Evolutionary conservation across 2,797 vertebrate species (phyloP).

Genomic region (Chrosomus eos): DNA sequence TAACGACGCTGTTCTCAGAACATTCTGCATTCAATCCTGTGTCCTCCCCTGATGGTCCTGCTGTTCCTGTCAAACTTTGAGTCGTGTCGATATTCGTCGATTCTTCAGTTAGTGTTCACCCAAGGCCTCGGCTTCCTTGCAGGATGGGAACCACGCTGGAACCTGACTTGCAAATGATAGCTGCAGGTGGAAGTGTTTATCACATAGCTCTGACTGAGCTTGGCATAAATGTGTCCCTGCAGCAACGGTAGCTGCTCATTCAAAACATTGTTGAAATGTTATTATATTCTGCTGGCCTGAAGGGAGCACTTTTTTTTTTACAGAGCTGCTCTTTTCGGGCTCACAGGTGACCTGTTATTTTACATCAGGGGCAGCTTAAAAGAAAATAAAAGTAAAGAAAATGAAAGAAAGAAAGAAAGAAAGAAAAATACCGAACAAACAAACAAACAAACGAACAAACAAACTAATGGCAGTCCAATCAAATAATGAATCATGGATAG

Average conservation of each 20-base stretch:
- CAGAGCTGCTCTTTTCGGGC: constrained; percentile 33
- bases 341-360: constrained; percentile 54
- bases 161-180: constrained; percentile 40
- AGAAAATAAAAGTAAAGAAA: neutral
- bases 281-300: constrained; percentile 38
- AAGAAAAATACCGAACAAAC: too few species aligned
- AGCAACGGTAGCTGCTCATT: constrained; percentile 32
- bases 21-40: constrained; percentile 36
- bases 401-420: neutral
- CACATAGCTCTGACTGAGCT: constrained; percentile 43
- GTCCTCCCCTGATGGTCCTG: constrained; percentile 19
- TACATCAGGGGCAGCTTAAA: constrained; percentile 24
- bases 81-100: neutral
- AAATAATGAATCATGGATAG: neutral
- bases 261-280: constrained; percentile 37
- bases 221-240: constrained; percentile 44
- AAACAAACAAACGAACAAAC: too few species aligned
- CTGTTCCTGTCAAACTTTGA: constrained; percentile 29
- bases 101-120: constrained; percentile 4
- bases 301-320: constrained; percentile 42
- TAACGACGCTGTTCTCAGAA: constrained; percentile 55
- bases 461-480: neutral
- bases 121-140: neutral
- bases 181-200: constrained; percentile 57
- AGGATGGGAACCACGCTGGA: constrained; percentile 18